phyloP scores from a whole-genome alignment of 2,797 vertebrate genomes.

The Chloroceryle inda region DNA sequence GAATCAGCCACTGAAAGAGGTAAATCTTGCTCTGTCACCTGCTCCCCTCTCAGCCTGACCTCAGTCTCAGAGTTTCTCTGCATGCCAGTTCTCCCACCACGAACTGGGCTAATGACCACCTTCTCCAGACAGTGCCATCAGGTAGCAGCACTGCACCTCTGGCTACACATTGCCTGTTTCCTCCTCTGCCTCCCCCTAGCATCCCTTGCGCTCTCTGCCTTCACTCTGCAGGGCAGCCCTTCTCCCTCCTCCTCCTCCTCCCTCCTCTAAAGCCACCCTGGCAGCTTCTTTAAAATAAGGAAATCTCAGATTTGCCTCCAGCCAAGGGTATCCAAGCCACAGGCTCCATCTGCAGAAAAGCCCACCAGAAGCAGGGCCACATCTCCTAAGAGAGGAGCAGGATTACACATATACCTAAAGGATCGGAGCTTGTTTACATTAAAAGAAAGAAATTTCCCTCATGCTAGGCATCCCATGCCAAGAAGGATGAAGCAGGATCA shows the following conservation, averaged over 20 bases:
- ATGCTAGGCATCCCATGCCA: not conserved
- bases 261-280: not conserved
- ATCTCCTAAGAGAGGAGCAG: not conserved
- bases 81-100: not conserved
- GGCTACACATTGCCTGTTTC: not conserved
- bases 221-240: not conserved
- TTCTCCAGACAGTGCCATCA: not conserved
- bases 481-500: not conserved
- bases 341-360: not conserved
- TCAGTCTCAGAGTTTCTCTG: not conserved
- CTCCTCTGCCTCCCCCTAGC: not conserved
- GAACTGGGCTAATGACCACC: not conserved
- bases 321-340: not conserved
- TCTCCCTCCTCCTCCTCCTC: not conserved
- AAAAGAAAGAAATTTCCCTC: not conserved
- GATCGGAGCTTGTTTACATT: not conserved
- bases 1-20: not conserved
- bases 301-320: not conserved
- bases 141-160: not conserved
- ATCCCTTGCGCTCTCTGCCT: rapidly evolving
- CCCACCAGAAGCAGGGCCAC: not conserved
- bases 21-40: not conserved
- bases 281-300: not conserved
- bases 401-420: not conserved
- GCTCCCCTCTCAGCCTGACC: not conserved